A percentile compares a stretch with the other conserved stretches of the same genome.
phyloP scores from a whole-genome alignment of 37 sponge, comb jelly and placozoan genomes.

The Tethya wilhelma region DNA sequence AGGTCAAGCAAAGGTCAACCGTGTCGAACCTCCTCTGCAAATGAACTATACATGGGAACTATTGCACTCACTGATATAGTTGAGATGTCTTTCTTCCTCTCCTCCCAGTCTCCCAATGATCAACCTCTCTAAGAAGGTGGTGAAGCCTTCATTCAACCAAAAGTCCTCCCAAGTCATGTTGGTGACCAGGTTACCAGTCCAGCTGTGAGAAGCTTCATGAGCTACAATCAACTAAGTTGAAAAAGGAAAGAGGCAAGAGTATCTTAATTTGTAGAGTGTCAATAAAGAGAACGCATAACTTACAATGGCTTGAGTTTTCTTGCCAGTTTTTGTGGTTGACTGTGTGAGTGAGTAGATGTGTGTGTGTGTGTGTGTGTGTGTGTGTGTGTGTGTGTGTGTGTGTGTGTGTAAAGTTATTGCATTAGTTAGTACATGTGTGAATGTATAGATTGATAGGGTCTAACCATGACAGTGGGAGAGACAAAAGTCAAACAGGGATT shows the following conservation, averaged over 20 bases:
- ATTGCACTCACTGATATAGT: constrained; percentile 46
- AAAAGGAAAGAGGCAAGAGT: too few species aligned
- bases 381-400: too few species aligned
- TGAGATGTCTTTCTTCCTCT: constrained; percentile 73
- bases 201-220: constrained; percentile 96
- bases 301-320: background rate
- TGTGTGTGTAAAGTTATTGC: too few species aligned
- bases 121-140: constrained; percentile 88
- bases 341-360: background rate
- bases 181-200: constrained; percentile 98
- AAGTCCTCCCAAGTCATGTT: constrained; percentile 94
- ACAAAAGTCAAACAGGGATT: constrained; percentile 93
- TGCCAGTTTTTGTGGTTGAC: too few species aligned
- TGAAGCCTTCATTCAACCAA: constrained; percentile 98
- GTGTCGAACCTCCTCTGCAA: background rate
- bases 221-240: constrained; percentile 80
- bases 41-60: background rate
- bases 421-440: background rate
- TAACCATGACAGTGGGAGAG: constrained; percentile 88
- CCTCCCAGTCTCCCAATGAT: constrained; percentile 67
- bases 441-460: constrained; percentile 2
- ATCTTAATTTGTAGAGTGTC: too few species aligned
- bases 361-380: background rate
- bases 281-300: too few species aligned
- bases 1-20: background rate